Evolutionary conservation across 2,888 invertebrate species (phyloP).

Genomic region (Melipona beecheii): DNA sequence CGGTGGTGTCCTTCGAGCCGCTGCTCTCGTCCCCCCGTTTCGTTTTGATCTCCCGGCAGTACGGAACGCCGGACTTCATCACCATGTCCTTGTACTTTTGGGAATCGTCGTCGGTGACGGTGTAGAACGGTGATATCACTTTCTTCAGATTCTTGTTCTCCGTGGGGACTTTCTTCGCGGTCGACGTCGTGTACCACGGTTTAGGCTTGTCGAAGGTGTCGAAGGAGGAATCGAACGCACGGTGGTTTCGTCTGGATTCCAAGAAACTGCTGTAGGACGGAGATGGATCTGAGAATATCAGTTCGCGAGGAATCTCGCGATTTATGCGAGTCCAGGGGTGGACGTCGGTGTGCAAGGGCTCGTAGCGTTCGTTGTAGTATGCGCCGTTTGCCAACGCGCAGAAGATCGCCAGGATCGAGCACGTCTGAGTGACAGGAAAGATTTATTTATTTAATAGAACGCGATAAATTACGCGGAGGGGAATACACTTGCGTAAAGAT

Average conservation of each 20-base stretch:
- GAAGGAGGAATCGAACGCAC: not conserved
- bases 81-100: slow-evolving; percentile 63
- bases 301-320: slow-evolving; percentile 37
- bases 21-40: not conserved
- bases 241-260: not conserved
- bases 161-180: slow-evolving; percentile 68
- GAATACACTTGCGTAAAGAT: too few relatives aligned
- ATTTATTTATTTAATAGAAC: not conserved
- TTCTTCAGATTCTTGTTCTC: slow-evolving; percentile 75
- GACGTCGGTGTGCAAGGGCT: slow-evolving; percentile 38
- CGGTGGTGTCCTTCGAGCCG: slow-evolving; percentile 75
- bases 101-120: slow-evolving; percentile 58
- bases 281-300: slow-evolving; percentile 48
- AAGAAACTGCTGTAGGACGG: slow-evolving; percentile 35
- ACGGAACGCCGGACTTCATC: slow-evolving; percentile 68
- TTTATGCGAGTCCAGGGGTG: slow-evolving; percentile 32
- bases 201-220: slow-evolving; percentile 22
- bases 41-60: slow-evolving; percentile 71
- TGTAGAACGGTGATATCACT: slow-evolving; percentile 60
- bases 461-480: not conserved
- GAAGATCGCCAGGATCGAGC: slow-evolving; percentile 57
- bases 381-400: slow-evolving; percentile 58
- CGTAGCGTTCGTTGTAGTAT: slow-evolving; percentile 55
- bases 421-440: slow-evolving; percentile 54
- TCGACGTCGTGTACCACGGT: slow-evolving; percentile 17